Conservation (phyloP, 2,888 invertebrate genomes). For the Lycocerus yunnanus region DNA sequence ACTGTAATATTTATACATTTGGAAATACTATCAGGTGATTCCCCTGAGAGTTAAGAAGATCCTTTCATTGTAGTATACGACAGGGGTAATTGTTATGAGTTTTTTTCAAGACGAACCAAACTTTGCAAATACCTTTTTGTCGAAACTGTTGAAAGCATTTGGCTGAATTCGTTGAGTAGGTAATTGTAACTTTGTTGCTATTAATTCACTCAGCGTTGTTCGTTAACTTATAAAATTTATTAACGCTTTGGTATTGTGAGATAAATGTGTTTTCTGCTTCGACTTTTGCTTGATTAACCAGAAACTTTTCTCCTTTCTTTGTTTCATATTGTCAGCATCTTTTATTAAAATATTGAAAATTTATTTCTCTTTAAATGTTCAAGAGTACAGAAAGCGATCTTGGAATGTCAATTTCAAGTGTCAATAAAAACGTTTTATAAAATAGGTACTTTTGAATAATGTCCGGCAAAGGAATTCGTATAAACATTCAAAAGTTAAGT, state of each 20-base stretch:
- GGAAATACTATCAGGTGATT: background rate
- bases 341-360: background rate
- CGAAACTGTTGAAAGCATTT: slow-evolving; percentile 13
- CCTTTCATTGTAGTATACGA: background rate
- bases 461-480: slow-evolving; percentile 8
- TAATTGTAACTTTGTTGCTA: slow-evolving; percentile 27
- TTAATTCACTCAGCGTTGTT: slow-evolving; percentile 24
- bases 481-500: slow-evolving; percentile 17
- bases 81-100: background rate
- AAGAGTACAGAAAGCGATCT: background rate
- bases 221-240: slow-evolving; percentile 21
- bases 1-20: background rate
- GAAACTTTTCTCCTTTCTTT: background rate
- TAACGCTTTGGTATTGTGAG: slow-evolving; percentile 21
- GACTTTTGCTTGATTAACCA: slow-evolving; percentile 15
- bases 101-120: slow-evolving; percentile 4
- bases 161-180: slow-evolving; percentile 22
- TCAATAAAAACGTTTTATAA: background rate
- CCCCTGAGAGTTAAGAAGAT: background rate
- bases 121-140: slow-evolving; percentile 19
- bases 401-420: background rate
- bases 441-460: background rate
- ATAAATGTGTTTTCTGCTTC: slow-evolving; percentile 24
- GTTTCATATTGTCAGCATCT: background rate
- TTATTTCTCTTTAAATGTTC: background rate